Evolutionary conservation across 2,888 invertebrate genomes (phyloP).

Genomic region (Sycophila texana): DNA sequence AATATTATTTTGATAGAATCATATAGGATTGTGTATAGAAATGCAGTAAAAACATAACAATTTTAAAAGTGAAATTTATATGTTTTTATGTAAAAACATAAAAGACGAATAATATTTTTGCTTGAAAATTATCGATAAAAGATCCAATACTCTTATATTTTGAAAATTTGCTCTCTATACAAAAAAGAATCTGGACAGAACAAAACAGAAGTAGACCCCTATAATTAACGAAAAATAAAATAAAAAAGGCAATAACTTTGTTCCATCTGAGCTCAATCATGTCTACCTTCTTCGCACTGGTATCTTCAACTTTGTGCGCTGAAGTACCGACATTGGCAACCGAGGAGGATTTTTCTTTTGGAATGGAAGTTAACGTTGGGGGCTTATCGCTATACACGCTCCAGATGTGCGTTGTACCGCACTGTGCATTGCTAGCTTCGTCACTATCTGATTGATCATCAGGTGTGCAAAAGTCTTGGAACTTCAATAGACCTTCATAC

Average conservation of each 20-base stretch:
- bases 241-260: constrained; percentile 33
- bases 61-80: too few relatives aligned
- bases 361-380: constrained; percentile 67
- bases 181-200: constrained; percentile 24
- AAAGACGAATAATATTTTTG: background rate
- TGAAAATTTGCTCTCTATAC: constrained; percentile 8
- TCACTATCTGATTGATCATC: constrained; percentile 73
- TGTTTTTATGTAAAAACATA: too few relatives aligned
- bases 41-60: background rate
- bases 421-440: constrained; percentile 68
- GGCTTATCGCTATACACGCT: constrained; percentile 69
- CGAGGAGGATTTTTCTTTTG: constrained; percentile 70
- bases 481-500: constrained; percentile 66
- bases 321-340: constrained; percentile 65
- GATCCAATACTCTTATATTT: constrained; percentile 9
- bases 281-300: constrained; percentile 70
- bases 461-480: constrained; percentile 67
- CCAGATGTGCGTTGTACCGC: constrained; percentile 67
- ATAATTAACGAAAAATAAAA: constrained; percentile 25
- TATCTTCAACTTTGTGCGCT: constrained; percentile 70
- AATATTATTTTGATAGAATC: background rate
- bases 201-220: constrained; percentile 9
- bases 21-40: background rate
- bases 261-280: constrained; percentile 25
- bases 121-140: constrained; percentile 11